A percentile compares a stretch with the other conserved stretches of the same genome.
Conservation (phyloP, 2,113 vertebrate genomes). For the Myiagra hebetior region DNA sequence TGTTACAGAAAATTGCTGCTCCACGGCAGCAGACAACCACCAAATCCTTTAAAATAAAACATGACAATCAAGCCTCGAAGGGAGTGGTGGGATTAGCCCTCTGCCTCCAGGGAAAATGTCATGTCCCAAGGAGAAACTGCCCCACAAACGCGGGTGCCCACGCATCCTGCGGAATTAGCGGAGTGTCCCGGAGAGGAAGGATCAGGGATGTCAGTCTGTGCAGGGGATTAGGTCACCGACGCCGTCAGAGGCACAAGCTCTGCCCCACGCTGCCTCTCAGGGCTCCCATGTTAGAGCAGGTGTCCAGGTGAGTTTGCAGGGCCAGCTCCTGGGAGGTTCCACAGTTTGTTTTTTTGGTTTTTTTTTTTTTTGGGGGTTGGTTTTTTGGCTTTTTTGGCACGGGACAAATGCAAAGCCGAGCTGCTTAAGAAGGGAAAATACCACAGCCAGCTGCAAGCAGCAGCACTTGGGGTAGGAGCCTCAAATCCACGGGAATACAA, state of each 20-base stretch:
- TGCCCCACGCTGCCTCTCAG: not conserved
- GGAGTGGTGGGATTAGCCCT: not conserved
- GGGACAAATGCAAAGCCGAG: slow-evolving; percentile 11
- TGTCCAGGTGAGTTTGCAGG: not conserved
- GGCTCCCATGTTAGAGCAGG: not conserved
- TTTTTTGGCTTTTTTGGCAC: not conserved
- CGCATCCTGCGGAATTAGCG: not conserved
- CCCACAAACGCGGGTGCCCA: not conserved
- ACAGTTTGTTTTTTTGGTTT: not conserved
- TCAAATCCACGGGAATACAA: slow-evolving; percentile 5
- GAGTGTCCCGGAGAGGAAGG: not conserved
- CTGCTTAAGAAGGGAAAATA: slow-evolving; percentile 20
- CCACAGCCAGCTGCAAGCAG: slow-evolving; percentile 26
- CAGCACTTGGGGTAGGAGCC: slow-evolving; percentile 28
- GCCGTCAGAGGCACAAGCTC: not conserved
- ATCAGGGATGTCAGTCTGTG: slow-evolving; percentile 11
- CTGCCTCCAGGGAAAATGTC: not conserved
- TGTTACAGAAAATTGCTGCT: not conserved
- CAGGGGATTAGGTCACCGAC: not conserved
- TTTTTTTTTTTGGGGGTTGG: no score
- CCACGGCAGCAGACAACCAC: not conserved
- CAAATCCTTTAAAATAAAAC: not conserved
- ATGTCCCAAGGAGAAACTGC: slow-evolving; percentile 19
- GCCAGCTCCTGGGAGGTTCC: not conserved
- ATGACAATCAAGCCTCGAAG: not conserved